phyloP scores from a whole-genome alignment of 1,140 invertebrate species.

The Drosophila navojoa region DNA sequence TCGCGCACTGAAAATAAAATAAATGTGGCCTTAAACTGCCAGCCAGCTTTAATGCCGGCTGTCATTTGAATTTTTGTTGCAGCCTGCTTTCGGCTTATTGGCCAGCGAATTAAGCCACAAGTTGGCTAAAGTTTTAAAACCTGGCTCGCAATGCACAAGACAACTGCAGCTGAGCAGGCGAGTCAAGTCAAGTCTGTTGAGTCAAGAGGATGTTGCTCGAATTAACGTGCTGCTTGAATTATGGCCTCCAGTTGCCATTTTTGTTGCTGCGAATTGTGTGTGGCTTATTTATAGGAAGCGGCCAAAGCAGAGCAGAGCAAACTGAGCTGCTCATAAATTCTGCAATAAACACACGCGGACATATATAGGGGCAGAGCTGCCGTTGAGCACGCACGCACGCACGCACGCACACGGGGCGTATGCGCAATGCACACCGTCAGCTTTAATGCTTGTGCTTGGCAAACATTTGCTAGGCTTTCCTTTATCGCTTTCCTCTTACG shows the following conservation, averaged over 20 bases:
- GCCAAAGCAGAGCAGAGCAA: constrained; percentile 55
- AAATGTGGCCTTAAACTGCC: constrained; percentile 28
- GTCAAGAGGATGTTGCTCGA: too few relatives aligned
- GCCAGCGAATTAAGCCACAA: constrained; percentile 56
- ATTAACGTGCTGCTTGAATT: too few relatives aligned
- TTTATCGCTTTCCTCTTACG: constrained; percentile 12
- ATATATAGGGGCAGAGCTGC: neutral
- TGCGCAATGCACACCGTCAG: too few relatives aligned
- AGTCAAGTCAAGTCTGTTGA: too few relatives aligned
- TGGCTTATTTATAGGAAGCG: constrained; percentile 49
- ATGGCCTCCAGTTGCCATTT: constrained; percentile 47
- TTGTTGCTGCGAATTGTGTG: constrained; percentile 23
- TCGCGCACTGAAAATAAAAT: constrained; percentile 10
- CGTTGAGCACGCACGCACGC: neutral
- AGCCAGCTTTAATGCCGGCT: constrained; percentile 16
- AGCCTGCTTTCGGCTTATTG: constrained; percentile 32
- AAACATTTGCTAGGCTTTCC: too few relatives aligned
- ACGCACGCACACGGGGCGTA: constrained; percentile 37
- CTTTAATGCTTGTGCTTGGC: too few relatives aligned
- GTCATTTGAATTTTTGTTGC: constrained; percentile 36
- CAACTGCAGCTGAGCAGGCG: constrained; percentile 41
- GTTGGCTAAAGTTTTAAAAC: neutral
- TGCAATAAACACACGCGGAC: constrained; percentile 22
- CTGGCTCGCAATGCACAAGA: neutral
- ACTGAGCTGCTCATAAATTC: constrained; percentile 68